These are phyloP conservation scores for Thaumetopoea pityocampa DNA, from an alignment of 1,140 invertebrate species.

Conservation along the genomic window DNA sequence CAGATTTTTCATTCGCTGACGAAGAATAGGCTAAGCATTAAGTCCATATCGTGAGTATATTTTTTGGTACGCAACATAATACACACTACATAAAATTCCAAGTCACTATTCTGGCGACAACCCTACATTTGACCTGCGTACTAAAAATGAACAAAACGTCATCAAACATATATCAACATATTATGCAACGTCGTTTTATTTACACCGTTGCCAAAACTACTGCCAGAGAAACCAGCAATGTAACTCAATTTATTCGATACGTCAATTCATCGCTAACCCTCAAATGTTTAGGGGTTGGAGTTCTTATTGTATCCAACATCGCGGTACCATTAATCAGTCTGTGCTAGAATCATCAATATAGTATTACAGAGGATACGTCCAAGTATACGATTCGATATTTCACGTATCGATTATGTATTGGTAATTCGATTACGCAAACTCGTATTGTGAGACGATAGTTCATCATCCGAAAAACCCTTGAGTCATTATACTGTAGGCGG, in stretches of 20 bases:
- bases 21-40: conserved; percentile 11
- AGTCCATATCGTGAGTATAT: conserved; percentile 17
- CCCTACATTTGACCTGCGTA: conserved; percentile 44
- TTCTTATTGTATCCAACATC: conserved; percentile 59
- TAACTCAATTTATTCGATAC: conserved; percentile 11
- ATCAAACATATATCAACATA: background rate
- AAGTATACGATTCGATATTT: conserved; percentile 64
- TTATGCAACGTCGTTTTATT: conserved; percentile 27
- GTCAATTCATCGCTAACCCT: conserved; percentile 22
- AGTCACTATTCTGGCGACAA: conserved; percentile 68
- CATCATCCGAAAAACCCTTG: conserved; percentile 53
- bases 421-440: conserved; percentile 65
- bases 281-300: conserved; percentile 32
- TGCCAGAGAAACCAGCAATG: conserved; percentile 27
- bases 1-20: too few relatives aligned
- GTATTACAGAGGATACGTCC: conserved; percentile 66
- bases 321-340: conserved; percentile 70
- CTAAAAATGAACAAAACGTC: conserved; percentile 6
- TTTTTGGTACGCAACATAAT: conserved; percentile 21
- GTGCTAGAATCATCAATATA: conserved; percentile 71
- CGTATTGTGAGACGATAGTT: conserved; percentile 50
- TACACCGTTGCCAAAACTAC: background rate
- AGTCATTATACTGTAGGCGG: conserved; percentile 38
- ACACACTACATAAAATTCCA: conserved; percentile 46
- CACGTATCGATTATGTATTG: conserved; percentile 65